phyloP scores from a whole-genome alignment of 2,888 invertebrate species.

The Ochropleura leucogaster region DNA sequence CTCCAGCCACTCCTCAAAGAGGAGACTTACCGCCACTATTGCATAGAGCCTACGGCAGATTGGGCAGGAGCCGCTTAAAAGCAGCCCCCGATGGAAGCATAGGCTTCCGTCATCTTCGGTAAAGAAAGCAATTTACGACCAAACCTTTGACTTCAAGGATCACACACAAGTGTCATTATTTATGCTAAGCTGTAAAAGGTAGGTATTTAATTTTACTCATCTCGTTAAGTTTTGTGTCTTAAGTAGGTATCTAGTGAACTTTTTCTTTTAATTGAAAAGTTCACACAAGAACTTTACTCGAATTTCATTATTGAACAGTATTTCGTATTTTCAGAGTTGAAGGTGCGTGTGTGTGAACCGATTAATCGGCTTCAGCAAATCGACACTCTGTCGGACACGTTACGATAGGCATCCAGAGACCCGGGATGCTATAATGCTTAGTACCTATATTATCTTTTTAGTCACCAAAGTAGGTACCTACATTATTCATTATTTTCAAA shows the following conservation, averaged over 20 bases:
- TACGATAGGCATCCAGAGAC: background rate
- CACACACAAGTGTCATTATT: background rate
- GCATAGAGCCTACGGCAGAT: too few species aligned
- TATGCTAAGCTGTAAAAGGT: background rate
- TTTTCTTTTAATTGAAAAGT: background rate
- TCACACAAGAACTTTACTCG: background rate
- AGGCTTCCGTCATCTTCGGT: background rate
- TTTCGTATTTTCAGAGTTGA: too few species aligned
- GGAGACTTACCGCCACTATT: too few species aligned
- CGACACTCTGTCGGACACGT: background rate
- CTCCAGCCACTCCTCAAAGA: too few species aligned
- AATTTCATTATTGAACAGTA: background rate
- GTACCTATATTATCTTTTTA: background rate
- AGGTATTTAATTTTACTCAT: background rate
- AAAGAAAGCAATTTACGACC: background rate
- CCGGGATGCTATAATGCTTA: background rate
- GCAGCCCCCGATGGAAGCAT: background rate
- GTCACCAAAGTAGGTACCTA: background rate
- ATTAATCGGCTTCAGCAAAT: background rate
- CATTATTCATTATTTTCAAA: background rate
- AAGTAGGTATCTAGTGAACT: background rate
- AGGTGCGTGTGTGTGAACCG: background rate
- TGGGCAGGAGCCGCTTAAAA: too few species aligned
- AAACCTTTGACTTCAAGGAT: background rate
- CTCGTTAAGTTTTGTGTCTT: background rate